Conservation (phyloP, 2,888 invertebrate species). For the Orchesellides sinensis region DNA sequence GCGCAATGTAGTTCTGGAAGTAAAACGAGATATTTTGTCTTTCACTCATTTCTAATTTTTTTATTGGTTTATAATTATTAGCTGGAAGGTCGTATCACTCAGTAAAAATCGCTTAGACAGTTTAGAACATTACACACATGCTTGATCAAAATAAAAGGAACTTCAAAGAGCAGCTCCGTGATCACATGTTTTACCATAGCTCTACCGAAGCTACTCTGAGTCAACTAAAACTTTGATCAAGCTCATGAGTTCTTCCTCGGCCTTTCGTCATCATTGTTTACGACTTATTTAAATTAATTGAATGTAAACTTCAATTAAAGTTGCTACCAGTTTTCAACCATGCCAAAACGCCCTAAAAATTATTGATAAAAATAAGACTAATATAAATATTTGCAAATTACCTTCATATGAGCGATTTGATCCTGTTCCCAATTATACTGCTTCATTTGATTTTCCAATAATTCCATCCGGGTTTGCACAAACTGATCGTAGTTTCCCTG, state of each 20-base stretch:
- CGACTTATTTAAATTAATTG: too few relatives aligned
- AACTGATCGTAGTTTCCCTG: conserved; percentile 97
- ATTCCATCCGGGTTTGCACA: conserved; percentile 92
- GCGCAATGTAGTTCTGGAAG: conserved; percentile 94
- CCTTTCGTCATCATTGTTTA: conserved; percentile 68
- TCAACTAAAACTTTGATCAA: conserved; percentile 26
- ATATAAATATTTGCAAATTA: conserved; percentile 75
- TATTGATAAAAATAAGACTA: background rate
- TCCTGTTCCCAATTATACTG: conserved; percentile 99
- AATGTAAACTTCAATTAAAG: too few relatives aligned
- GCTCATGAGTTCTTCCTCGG: conserved; percentile 62
- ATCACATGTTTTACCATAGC: too few relatives aligned
- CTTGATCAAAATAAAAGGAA: conserved; percentile 1
- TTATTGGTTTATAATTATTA: background rate
- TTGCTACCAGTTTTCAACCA: too few relatives aligned
- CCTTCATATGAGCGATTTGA: conserved; percentile 99
- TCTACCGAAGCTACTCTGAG: conserved; percentile 6
- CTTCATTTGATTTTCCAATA: conserved; percentile 98
- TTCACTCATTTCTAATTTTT: background rate
- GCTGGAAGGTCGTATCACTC: conserved; percentile 10
- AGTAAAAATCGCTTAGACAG: conserved; percentile 50
- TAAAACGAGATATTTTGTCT: too few relatives aligned
- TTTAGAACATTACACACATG: conserved; percentile 55
- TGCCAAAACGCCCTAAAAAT: too few relatives aligned
- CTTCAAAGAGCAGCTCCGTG: conserved; percentile 5